Conservation (phyloP, 2,113 vertebrate species). For the Pterocles burchelli region DNA sequence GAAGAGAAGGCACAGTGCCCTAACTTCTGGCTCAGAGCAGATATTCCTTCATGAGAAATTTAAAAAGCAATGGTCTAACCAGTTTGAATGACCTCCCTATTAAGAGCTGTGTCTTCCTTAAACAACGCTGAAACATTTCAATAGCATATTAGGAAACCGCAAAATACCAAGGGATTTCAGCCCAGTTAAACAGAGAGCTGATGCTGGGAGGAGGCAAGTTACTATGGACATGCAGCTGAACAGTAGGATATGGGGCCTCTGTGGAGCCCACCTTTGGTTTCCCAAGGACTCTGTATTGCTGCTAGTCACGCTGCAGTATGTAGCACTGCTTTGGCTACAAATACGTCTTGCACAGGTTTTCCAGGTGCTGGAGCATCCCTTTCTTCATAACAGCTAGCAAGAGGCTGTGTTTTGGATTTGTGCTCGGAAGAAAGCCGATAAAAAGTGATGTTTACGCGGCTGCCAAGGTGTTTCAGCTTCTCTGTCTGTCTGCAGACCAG, state of each 20-base stretch:
- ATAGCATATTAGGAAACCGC: neutral
- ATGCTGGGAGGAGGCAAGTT: neutral
- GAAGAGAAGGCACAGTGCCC: neutral
- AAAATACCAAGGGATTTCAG: neutral
- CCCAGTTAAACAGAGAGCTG: neutral
- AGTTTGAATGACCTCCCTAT: neutral
- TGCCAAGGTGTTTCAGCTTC: too few species aligned
- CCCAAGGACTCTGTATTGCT: neutral
- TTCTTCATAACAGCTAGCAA: too few species aligned
- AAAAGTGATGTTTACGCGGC: too few species aligned
- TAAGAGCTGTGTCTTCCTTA: neutral
- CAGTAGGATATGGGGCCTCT: rapidly evolving
- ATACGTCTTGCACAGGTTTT: neutral
- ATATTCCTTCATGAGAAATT: neutral
- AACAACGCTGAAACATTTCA: neutral
- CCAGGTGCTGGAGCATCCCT: neutral
- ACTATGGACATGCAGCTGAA: rapidly evolving
- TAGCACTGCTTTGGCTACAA: neutral
- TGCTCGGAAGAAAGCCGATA: too few species aligned
- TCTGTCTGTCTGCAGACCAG: too few species aligned
- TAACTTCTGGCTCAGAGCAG: neutral
- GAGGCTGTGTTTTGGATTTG: too few species aligned
- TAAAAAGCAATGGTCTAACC: neutral
- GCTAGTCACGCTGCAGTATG: neutral
- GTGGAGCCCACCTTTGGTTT: neutral